Evolutionary conservation across 1,140 invertebrate genomes (phyloP).

Genomic region (Bombus cullumanus): DNA sequence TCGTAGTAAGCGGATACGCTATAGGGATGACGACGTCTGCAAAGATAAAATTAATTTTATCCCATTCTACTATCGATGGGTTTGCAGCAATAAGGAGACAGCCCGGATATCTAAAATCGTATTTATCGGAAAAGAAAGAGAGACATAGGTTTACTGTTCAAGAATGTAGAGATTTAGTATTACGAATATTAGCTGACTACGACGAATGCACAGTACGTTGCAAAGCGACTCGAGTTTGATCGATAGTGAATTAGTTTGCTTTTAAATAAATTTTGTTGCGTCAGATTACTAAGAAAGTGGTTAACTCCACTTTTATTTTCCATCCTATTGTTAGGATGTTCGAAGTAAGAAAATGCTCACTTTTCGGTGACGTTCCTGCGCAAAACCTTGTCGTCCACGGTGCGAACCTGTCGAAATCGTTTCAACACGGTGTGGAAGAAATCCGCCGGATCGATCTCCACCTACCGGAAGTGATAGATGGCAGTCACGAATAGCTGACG

Average conservation of each 20-base stretch:
- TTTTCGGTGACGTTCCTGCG: conserved; percentile 70
- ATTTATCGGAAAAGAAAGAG: background rate
- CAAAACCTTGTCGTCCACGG: conserved; percentile 65
- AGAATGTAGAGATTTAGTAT: too few species aligned
- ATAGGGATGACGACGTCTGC: conserved; percentile 81
- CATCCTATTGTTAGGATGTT: background rate
- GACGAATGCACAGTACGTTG: too few species aligned
- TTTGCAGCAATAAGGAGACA: background rate
- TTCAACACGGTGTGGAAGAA: conserved; percentile 84
- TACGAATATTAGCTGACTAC: too few species aligned
- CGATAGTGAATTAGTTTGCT: too few species aligned
- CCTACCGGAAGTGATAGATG: conserved; percentile 70
- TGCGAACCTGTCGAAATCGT: conserved; percentile 79
- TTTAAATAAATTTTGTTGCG: too few species aligned
- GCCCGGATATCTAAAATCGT: too few species aligned
- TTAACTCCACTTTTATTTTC: background rate
- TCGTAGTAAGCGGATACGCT: conserved; percentile 86
- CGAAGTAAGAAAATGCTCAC: conserved; percentile 52
- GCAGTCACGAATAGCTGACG: background rate
- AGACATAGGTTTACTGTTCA: too few species aligned
- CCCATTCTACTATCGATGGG: too few species aligned
- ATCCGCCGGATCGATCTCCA: conserved; percentile 83
- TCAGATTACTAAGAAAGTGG: too few species aligned
- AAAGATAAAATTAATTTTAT: conserved; percentile 26
- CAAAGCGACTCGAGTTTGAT: too few species aligned